These are phyloP conservation scores for Carapus acus DNA, from an alignment of 2,797 vertebrate genomes.

Conservation along the genomic window DNA sequence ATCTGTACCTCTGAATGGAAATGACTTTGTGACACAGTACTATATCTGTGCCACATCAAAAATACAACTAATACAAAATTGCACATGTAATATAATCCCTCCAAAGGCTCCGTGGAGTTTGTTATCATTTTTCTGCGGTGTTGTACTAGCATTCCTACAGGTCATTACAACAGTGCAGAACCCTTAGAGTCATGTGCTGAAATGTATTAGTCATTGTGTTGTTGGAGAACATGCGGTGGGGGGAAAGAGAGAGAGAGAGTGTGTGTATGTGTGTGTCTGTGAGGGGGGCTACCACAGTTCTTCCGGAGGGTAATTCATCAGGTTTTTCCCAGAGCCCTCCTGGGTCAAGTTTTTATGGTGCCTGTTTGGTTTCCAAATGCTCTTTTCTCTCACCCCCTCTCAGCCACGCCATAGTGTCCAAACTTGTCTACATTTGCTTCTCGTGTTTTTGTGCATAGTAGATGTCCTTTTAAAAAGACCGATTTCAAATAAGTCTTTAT, in stretches of 20 bases:
- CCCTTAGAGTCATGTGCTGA: slow-evolving; percentile 88
- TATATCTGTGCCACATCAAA: too few species aligned
- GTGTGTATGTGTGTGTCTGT: too few species aligned
- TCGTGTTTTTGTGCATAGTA: slow-evolving; percentile 95
- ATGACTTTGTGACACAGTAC: not conserved
- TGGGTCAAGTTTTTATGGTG: slow-evolving; percentile 96
- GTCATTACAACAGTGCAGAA: slow-evolving; percentile 76
- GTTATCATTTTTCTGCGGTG: slow-evolving; percentile 61
- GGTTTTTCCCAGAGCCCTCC: slow-evolving; percentile 98
- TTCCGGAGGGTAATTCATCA: slow-evolving; percentile 88
- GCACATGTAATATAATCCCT: not conserved
- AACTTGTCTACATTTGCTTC: slow-evolving; percentile 98
- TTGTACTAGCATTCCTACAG: slow-evolving; percentile 77
- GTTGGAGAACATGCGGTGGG: slow-evolving; percentile 70
- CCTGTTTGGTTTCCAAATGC: slow-evolving; percentile 98
- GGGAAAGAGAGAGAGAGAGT: slow-evolving; percentile 71
- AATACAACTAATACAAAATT: not conserved
- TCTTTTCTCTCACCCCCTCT: slow-evolving; percentile 80
- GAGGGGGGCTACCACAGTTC: slow-evolving; percentile 84
- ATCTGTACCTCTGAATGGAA: not conserved
- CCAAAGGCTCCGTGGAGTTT: slow-evolving; percentile 10
- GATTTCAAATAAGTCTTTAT: slow-evolving; percentile 98
- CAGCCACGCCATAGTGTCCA: slow-evolving; percentile 84
- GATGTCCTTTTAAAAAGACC: slow-evolving; percentile 95
- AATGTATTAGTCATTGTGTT: slow-evolving; percentile 88